Percentiles rank a stretch among this genome's conserved stretches.
phyloP scores from a whole-genome alignment of 2,888 invertebrate species.

The Campaea margaritaria region DNA sequence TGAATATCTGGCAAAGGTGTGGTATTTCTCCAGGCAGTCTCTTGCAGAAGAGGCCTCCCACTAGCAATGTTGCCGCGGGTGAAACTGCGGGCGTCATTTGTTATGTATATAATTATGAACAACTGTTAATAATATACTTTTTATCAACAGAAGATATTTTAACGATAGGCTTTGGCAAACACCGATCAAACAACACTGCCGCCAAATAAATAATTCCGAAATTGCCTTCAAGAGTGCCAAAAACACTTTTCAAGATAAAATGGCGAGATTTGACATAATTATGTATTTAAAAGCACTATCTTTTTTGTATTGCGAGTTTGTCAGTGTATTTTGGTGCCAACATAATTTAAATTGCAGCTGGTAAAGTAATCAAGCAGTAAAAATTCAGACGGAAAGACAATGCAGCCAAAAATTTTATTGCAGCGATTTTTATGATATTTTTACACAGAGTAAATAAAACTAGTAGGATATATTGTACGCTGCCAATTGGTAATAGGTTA shows the following conservation, averaged over 20 bases:
- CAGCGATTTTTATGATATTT: background rate
- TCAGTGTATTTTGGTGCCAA: slow-evolving; percentile 1
- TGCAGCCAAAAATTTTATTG: slow-evolving; percentile 1
- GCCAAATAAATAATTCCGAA: no score
- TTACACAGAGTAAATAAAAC: background rate
- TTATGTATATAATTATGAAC: no score
- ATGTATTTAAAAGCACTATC: background rate
- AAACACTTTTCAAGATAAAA: background rate
- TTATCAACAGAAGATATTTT: background rate
- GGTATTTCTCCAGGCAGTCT: no score
- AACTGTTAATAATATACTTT: background rate
- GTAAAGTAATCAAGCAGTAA: background rate
- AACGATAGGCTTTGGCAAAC: background rate
- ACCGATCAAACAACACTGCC: no score
- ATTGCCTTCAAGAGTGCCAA: no score
- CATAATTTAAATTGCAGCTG: background rate
- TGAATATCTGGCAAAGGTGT: no score
- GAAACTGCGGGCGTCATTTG: no score
- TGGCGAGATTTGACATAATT: background rate
- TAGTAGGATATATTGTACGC: no score
- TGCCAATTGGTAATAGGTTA: no score
- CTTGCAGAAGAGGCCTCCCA: no score
- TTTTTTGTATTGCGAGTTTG: background rate
- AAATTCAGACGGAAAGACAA: background rate
- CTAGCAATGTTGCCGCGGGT: no score